Percentiles rank a stretch among this genome's conserved stretches.
phyloP scores from a whole-genome alignment of 2,113 vertebrate genomes.

The Lophotis ruficrista region DNA sequence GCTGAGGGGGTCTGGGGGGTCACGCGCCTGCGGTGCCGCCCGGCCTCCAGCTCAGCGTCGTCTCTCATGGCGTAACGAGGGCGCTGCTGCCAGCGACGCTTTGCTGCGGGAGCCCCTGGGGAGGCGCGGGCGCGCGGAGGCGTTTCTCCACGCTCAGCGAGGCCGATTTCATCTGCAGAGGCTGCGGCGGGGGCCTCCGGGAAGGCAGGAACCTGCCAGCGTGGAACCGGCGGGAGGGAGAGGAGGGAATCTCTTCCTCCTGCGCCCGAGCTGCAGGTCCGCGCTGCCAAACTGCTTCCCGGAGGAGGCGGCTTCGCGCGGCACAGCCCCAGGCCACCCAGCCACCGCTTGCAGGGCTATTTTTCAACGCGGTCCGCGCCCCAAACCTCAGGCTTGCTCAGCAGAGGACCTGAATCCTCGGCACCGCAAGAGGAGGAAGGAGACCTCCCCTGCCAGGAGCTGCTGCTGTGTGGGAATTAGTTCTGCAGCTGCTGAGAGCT shows the following conservation, averaged over 20 bases:
- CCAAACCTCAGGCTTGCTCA: not conserved
- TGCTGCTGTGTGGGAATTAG: not conserved
- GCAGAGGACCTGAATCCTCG: not conserved
- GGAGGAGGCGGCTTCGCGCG: fast-evolving
- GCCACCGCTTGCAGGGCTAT: not conserved
- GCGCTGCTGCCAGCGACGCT: fast-evolving
- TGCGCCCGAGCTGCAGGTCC: not conserved
- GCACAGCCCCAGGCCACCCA: not conserved
- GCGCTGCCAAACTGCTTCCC: not conserved
- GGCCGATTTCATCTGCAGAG: not conserved
- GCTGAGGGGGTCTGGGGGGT: not conserved
- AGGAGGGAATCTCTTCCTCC: not conserved
- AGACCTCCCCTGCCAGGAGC: not conserved
- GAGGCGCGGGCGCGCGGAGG: not conserved
- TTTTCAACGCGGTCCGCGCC: not conserved
- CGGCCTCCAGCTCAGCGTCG: not conserved
- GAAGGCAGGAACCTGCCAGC: not conserved
- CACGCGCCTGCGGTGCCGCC: not conserved
- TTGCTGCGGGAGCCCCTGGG: not conserved
- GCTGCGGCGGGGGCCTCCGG: too few species aligned
- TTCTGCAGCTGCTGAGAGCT: not conserved
- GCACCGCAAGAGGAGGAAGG: not conserved
- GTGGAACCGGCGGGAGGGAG: fast-evolving
- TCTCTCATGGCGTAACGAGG: not conserved
- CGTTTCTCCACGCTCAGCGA: not conserved